Evolutionary conservation across 1,140 invertebrate genomes (phyloP).

Genomic region (Trachelipus rathkii): DNA sequence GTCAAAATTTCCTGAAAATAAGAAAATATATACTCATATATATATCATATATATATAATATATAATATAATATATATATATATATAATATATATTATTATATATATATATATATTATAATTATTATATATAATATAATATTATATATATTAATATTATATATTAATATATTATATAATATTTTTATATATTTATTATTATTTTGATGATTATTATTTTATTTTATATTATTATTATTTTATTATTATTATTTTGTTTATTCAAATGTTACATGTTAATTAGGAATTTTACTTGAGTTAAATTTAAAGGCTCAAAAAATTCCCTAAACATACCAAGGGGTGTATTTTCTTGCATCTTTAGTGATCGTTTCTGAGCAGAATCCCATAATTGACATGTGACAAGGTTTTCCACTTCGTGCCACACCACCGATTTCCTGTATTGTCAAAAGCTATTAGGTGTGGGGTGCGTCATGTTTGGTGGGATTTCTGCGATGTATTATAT

Average conservation of each 20-base stretch:
- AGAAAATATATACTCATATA: neutral
- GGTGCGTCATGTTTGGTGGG: neutral
- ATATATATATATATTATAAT: neutral
- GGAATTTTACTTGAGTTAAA: too few species aligned
- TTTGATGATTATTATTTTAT: too few species aligned
- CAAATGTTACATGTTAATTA: neutral
- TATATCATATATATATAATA: neutral
- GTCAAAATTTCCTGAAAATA: neutral
- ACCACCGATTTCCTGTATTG: neutral
- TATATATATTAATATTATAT: neutral
- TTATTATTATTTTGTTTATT: too few species aligned
- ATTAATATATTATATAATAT: too few species aligned
- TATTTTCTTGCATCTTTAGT: neutral
- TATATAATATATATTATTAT: neutral
- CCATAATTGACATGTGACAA: neutral
- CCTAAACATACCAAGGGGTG: neutral
- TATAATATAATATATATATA: neutral
- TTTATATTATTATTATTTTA: too few species aligned
- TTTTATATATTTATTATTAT: neutral
- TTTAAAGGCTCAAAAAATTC: neutral
- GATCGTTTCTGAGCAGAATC: neutral
- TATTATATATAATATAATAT: neutral
- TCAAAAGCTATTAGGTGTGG: neutral
- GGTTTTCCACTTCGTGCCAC: neutral
- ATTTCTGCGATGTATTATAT: too few species aligned